Evolutionary conservation across 2,888 invertebrate genomes (phyloP), one percentile per base, ranked within the genome.

Genomic region (Lithophane ornitopus): DNA sequence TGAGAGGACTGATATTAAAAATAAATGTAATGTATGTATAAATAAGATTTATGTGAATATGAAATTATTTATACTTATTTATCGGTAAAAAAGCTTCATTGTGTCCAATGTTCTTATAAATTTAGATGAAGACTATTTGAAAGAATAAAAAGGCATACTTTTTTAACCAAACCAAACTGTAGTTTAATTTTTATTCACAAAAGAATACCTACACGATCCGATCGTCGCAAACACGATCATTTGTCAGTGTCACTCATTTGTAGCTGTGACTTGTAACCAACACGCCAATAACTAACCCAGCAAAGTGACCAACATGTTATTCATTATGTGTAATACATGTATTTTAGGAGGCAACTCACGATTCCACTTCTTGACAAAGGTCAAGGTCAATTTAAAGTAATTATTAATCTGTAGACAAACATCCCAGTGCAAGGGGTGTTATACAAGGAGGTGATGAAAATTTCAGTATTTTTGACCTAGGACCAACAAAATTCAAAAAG

Each of bases 81-180:
- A 96, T 96, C 95, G 95, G 96, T 96, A 95, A 96, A 94, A 95
- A 96, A 96, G 96, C 96, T 96, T 96, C 96, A 96, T 96, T 94
- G 96, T 96, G 96, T 96, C 96, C 96, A 96, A 96, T 96, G 96
- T 96, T 96, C 96, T 96, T 96, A 96, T 96, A 96, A 95, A 96
- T 95, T 96, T 96, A 96, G 96, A 96, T 96, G 96, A 96, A 96
- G 95, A 96, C 95, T 96, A 96, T 96, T 96, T 96, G 96, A 96
- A 95, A 94, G 95, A 96, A 95, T 95, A 95, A 96, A 96, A 96
- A 95, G 95, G 96, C 96, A 96, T 96, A 96, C 96, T 96, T 96
- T 96, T 96, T 96, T 96, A 96, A 96, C 96, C 96, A 96, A 96
- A 95, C 89, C 87, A 93, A 92, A 81, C 86, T 93, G 93, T 91